Conservation (phyloP, 2,113 vertebrate genomes). For the Ciconia maguari region DNA sequence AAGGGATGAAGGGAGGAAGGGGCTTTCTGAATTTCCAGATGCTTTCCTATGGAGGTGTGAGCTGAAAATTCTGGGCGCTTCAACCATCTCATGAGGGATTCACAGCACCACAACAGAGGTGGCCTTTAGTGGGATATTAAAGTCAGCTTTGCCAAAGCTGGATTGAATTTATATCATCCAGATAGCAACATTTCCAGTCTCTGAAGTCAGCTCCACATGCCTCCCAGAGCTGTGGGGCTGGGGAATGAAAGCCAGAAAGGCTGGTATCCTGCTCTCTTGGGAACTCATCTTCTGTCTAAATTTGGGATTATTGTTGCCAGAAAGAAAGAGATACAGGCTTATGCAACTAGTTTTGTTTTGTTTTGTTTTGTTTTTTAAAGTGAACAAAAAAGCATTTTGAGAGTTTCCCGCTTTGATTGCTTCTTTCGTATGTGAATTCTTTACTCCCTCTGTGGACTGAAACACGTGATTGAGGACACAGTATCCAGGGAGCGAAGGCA, state of each 20-base stretch:
- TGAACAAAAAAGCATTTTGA: background rate
- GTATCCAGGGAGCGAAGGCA: background rate
- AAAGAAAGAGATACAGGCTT: background rate
- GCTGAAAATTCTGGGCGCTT: background rate
- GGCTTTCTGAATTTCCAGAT: background rate
- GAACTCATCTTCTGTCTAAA: background rate
- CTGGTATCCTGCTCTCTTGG: background rate
- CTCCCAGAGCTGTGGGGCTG: background rate
- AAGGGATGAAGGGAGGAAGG: background rate
- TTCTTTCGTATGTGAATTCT: background rate
- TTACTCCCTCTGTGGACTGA: background rate
- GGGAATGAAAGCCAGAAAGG: background rate
- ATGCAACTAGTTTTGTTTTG: background rate
- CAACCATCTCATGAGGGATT: background rate
- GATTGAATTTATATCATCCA: background rate
- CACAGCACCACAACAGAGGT: accelerated
- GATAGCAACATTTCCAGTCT: background rate
- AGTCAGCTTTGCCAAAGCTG: background rate
- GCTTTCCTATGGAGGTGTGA: background rate
- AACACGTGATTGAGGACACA: accelerated
- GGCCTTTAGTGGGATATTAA: background rate
- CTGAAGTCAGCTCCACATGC: background rate
- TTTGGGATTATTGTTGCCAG: background rate
- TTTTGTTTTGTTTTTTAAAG: too few relatives aligned
- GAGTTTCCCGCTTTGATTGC: background rate